Base-by-base conservation (phyloP, 92 coral and sea anemone species). In the Phenganax stokvisi region DNA sequence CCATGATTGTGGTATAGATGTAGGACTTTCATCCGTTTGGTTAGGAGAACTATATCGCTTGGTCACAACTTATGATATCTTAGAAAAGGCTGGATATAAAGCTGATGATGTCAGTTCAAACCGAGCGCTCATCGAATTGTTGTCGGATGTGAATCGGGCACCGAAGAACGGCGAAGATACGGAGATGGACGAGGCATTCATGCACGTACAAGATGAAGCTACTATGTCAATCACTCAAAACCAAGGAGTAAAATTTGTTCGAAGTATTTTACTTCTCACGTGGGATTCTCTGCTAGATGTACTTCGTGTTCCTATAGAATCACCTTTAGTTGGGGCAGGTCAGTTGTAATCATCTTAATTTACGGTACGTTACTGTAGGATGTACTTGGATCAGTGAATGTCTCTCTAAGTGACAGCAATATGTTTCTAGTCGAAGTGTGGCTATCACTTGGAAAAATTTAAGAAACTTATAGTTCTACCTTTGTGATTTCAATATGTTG, bases 21-120 rank as follows among this genome's bases (percentile, higher is more conserved):
- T 96, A 76, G 97, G 99, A 58, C 87, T 96, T 65, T 96, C 99
- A n/a, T 96, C 92, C n/a, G 99, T 96, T 72, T 96, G 99, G 99
- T 85, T 96, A 77, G 99, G 97, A 63, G 99, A 96, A 77, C 91
- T 96, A 54, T 90, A 96, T 82, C 89, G 99, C 17, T 86, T 96
- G 67, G 99, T 96, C 25, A 96, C 96, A 69, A 96, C 99, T 6
- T 96, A 96, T 67, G 92, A 96, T 81, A 92, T 96, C 59, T 89
- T 96, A 1, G 99, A 97, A 56, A 96, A 96, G 71, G 99, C 99
- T 0, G 99, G 99, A 6, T 96, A 92, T 85, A 88, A 85, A 69
- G 85, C 88, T 13, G 91, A 89, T 53, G 88, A 89, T 51, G 85
- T 88, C 0, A 80, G 85, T 52, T 84, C 92, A 71, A 92, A 90